These are phyloP conservation scores for Cirrhinus mrigala DNA, from an alignment of 2,797 vertebrate species.

Conservation along the genomic window DNA sequence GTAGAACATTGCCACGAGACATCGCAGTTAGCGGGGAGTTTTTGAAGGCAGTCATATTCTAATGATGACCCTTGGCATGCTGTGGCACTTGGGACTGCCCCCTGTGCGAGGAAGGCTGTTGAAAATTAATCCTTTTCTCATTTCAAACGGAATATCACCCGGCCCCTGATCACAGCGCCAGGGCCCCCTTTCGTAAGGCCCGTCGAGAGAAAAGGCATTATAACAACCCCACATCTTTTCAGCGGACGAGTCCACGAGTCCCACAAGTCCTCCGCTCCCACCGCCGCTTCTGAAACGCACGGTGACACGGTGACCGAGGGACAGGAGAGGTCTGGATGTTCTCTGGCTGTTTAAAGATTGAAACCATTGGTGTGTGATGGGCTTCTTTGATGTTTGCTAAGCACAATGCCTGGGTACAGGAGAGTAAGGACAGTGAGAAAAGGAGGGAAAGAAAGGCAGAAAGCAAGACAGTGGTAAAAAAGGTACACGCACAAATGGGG, in stretches of 20 bases:
- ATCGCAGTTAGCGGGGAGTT: conserved; percentile 70
- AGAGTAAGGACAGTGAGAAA: conserved; percentile 78
- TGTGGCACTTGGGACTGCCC: conserved; percentile 93
- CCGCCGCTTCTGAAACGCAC: conserved; percentile 91
- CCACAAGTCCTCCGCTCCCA: conserved; percentile 82
- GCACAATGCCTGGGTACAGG: conserved; percentile 91
- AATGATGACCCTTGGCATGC: conserved; percentile 99
- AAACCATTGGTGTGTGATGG: conserved; percentile 98
- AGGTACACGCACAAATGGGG: conserved; percentile 56
- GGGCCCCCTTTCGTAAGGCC: conserved; percentile 58
- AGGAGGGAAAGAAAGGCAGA: conserved; percentile 46
- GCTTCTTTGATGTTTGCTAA: conserved; percentile 99
- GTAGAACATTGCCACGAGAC: conserved; percentile 85
- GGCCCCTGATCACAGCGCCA: conserved; percentile 96
- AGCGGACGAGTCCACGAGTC: background rate
- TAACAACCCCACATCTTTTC: conserved; percentile 32
- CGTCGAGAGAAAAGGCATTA: conserved; percentile 86
- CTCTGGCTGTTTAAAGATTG: conserved; percentile 99
- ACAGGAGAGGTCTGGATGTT: conserved; percentile 95
- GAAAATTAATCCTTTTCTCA: conserved; percentile 99
- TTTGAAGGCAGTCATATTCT: conserved; percentile 93
- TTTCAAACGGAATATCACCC: conserved; percentile 99
- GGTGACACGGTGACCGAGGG: conserved; percentile 90
- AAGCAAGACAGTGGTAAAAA: conserved; percentile 51
- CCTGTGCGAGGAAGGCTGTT: conserved; percentile 89